Base-by-base conservation (phyloP, 2,113 vertebrate genomes). In the Mola mola region DNA sequence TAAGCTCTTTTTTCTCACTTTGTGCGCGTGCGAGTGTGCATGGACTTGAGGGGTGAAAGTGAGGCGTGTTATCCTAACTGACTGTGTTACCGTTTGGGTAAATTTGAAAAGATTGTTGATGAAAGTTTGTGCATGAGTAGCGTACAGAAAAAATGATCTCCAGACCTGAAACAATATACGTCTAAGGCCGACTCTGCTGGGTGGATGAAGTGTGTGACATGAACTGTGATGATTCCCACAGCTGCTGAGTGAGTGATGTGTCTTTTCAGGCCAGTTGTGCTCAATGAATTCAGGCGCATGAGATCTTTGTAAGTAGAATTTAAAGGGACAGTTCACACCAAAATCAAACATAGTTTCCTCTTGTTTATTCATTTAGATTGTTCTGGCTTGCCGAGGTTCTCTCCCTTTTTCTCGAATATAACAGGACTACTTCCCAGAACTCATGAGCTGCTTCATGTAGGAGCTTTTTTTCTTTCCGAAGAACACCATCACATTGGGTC, bases 1-100 rank as follows among this genome's bases (percentile, higher is more conserved):
- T 77, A 71, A 66, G 67, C 61, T 71, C 55, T 70, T 67, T 69
- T 68, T 62, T 67, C 59, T 79, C 67, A 79, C 63, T 43, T 20
- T 55, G 37, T 17, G 37, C 16, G 49, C 38, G 8, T 31, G 63
- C 17, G 21, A 38, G 59, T 66, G 25, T 69, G 36, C 8, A n/a
- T n/a, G n/a, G n/a, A n/a, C n/a, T 37, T 75, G 76, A n/a, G n/a
- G 66, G 72, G 66, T 77, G 28, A 55, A 52, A 55, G 55, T 16
- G 25, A 40, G 53, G 41, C 65, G 58, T 55, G 65, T 33, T 5
- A 16, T 81, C 3, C 4, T n/a, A n/a, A n/a, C n/a, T n/a, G 48
- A 52, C 72, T 31, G 7, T 26, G 17, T 47, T 8, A 37, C 38
- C 41, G 47, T 68, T 43, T 53, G n/a, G n/a, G n/a, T n/a, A n/a